Conservation (phyloP, 2,797 vertebrate species). For the Octomys mimax region DNA sequence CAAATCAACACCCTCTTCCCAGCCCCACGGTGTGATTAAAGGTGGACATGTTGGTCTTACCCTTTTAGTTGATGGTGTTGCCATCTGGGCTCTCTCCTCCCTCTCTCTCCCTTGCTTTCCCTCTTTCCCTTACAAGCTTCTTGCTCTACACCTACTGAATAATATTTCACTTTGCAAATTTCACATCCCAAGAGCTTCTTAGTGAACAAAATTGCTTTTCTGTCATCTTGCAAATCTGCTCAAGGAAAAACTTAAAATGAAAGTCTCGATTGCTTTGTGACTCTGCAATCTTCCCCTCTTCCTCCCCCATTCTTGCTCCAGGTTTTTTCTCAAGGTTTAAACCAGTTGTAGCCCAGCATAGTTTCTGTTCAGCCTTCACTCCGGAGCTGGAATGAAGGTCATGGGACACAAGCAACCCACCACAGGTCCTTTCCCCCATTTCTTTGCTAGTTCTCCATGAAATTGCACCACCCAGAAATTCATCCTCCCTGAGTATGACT, state of each 20-base stretch:
- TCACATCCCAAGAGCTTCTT: not conserved
- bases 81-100: not conserved
- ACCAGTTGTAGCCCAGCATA: not conserved
- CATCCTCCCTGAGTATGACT: conserved; percentile 28
- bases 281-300: not conserved
- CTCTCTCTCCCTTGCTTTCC: not conserved
- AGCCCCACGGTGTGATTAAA: too few relatives aligned
- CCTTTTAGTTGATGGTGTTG: not conserved
- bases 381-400: not conserved
- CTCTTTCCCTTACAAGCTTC: conserved; percentile 8
- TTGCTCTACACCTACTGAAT: not conserved
- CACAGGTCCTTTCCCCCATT: not conserved
- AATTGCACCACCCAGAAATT: not conserved
- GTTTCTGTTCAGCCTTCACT: not conserved
- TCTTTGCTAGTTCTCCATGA: not conserved
- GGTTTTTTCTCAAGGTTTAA: not conserved
- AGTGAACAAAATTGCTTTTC: conserved; percentile 67
- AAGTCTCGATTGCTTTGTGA: conserved; percentile 51
- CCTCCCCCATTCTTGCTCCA: not conserved
- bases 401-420: not conserved
- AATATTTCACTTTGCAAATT: conserved; percentile 48
- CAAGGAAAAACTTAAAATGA: not conserved
- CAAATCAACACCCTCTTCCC: not conserved
- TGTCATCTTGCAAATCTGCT: conserved; percentile 53
- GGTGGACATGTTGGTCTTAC: not conserved